Evolutionary conservation across 2,888 invertebrate genomes (phyloP), one percentile per base, ranked within the genome.

Genomic region (Mongoloraphidia duomilia): DNA sequence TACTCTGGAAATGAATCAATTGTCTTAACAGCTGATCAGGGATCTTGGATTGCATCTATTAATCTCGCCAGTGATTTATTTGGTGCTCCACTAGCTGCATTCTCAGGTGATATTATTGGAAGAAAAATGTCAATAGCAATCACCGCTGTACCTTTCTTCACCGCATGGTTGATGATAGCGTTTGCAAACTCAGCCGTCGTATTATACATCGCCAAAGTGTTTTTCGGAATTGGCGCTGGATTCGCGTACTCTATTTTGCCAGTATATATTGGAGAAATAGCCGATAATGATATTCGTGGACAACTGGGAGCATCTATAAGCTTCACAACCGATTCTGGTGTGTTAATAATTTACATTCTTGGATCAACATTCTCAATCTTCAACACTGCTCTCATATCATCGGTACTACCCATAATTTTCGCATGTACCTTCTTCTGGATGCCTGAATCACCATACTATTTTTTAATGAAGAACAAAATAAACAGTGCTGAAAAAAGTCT

Each of bases 371-470:
- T 74, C 41, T 66, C 73, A 53, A 76, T 78, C 65, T 66, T 65
- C 55, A 64, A 65, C 12, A 68, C 77, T 53, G 76, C 75, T 52
- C 64, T 70, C 46, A 71, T 77, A 61, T 79, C 77, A 60, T 68
- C 77, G 55, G 61, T 73, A 51, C 68, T 80, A 49, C 77, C 80
- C 8, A 60, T 79, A 34, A 59, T 76, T 41, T 76, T 79, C 58
- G 66, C 79, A 41, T 49, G 75, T 12, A 66, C 73, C 9, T 77
- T 80, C 61, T 63, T 75, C 36, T 74, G 75, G 60, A 70, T 82
- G 62, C 84, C 84, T n/a, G 84, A 84, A 67, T 74, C 76, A 1
- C 79, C 79, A 0, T 70, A 75, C 46, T 73, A 66, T 54, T 61
- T 67, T 51, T 62, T 72, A 37, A 65, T 68, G 36, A 67, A 64